phyloP scores from a whole-genome alignment of 2,797 vertebrate species.

The Hypotaenidia okinawae region DNA sequence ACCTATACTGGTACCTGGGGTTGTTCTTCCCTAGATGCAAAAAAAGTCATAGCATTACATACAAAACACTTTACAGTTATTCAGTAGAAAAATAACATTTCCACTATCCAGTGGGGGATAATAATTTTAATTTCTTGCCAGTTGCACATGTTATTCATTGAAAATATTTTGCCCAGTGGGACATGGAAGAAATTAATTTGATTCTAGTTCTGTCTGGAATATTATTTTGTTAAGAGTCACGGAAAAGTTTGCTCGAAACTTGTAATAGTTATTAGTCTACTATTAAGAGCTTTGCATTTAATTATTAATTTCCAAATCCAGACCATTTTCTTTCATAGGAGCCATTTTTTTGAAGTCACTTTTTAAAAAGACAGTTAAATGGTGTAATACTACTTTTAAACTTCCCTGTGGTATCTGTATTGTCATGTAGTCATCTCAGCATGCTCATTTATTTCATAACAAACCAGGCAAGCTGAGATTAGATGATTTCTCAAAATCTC shows the following conservation, averaged over 20 bases:
- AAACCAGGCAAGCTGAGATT: neutral
- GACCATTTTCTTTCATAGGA: neutral
- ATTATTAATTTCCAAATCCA: neutral
- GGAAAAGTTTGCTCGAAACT: neutral
- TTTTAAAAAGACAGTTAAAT: neutral
- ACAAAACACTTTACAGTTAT: conserved; percentile 26
- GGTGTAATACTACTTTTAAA: conserved; percentile 36
- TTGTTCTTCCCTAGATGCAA: no score
- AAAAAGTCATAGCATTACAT: neutral
- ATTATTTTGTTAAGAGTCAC: neutral
- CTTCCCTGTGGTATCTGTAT: neutral
- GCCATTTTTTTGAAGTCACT: neutral
- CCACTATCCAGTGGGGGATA: neutral
- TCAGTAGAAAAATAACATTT: conserved; percentile 1
- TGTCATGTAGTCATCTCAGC: neutral
- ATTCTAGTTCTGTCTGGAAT: conserved; percentile 15
- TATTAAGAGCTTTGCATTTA: neutral
- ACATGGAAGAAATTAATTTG: conserved; percentile 11
- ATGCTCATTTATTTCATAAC: neutral
- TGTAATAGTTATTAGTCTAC: neutral
- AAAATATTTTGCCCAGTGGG: conserved; percentile 9
- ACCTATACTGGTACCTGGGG: no score
- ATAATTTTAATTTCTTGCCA: neutral
- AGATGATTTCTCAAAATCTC: conserved; percentile 1
- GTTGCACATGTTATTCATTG: conserved; percentile 16